phyloP scores from a whole-genome alignment of 2,113 vertebrate species.

The Labeo rohita region DNA sequence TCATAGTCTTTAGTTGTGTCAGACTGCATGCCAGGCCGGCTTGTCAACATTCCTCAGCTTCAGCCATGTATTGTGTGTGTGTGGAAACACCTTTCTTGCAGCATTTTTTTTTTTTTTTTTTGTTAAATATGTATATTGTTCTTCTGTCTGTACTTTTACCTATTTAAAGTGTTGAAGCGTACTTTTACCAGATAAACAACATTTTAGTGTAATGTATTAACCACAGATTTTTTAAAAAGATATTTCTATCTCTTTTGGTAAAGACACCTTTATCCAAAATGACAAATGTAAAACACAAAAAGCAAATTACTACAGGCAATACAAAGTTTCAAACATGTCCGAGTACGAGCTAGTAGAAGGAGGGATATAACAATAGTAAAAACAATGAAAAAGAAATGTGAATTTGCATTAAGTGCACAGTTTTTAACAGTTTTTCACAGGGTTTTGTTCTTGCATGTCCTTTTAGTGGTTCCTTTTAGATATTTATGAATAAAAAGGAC shows the following conservation, averaged over 20 bases:
- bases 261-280: background rate
- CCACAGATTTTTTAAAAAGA: background rate
- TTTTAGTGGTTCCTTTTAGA: background rate
- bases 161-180: background rate
- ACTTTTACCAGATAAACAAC: background rate
- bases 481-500: background rate
- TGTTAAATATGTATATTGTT: background rate
- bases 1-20: background rate
- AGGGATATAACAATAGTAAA: background rate
- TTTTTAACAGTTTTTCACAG: background rate
- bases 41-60: slow-evolving; percentile 52
- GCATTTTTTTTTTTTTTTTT: background rate
- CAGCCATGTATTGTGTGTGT: slow-evolving; percentile 12
- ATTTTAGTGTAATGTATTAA: background rate
- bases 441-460: background rate
- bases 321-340: background rate
- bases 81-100: background rate
- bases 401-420: too few species aligned
- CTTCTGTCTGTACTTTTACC: background rate
- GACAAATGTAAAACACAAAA: background rate
- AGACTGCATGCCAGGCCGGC: slow-evolving; percentile 32
- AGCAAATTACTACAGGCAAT: background rate
- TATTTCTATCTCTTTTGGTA: background rate
- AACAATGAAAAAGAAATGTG: background rate
- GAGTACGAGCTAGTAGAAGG: too few species aligned